Base-by-base conservation (phyloP, 2,888 invertebrate genomes). In the Serrognathus titanus region DNA sequence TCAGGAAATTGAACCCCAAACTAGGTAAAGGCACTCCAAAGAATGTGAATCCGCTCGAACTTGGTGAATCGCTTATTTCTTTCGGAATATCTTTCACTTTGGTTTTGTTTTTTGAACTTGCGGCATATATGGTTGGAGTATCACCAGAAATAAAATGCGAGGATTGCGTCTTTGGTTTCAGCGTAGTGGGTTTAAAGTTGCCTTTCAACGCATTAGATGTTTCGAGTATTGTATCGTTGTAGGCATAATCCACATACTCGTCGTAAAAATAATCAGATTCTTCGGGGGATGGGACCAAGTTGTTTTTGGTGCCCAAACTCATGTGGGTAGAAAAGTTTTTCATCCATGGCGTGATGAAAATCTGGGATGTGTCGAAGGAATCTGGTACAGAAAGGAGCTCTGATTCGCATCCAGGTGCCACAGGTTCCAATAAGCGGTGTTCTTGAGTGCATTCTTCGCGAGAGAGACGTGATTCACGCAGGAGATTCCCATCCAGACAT, bases 241-340 rank as follows among this genome's bases (percentile, higher is more conserved):
- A 56, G 36, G 87, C 86, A 73, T 89, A 89, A 72, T 92, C 92
- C 1, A 89, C 83, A 71, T 90, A 92, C 63, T 92, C 91, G 67
- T 91, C 90, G 71, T 91, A 91, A 66, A 90, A 88, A 68, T 90
- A 91, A 70, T 92, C 91, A 1, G 89, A 88, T 71, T 90, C 90
- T 70, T 88, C 86, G 4, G 88, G 89, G 2, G 83, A 79, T 4
- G 90, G 87, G 48, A 84, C 81, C 62, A 81, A 71, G 16, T 79
- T 75, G 65, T 78, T 79, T 64, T 82, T 77, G 72, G 79, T 76
- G 66, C 81, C 74, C 75, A 81, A 81, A 80, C 81, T 43, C 20
- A 13, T 13, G 12, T 20, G 43, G 20, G 43, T 43, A 7, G 13
- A 20, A 16, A 16, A 16, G 7, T 43, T 20, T 55, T 79, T 77